These are phyloP conservation scores for Micrasema longulum DNA, from an alignment of 1,140 invertebrate genomes.

Conservation along the genomic window DNA sequence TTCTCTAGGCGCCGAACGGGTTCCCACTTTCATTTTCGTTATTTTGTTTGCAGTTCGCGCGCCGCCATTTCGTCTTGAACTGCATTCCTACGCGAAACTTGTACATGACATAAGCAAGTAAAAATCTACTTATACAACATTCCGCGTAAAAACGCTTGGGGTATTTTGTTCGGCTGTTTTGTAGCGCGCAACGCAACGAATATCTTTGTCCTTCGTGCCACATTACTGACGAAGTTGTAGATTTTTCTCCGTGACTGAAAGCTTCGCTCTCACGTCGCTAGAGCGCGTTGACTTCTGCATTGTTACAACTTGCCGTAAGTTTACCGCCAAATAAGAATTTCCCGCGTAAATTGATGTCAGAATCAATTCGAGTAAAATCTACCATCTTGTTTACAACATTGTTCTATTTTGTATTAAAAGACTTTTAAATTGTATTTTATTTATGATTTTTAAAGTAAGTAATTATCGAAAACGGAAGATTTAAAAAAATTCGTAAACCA, in stretches of 20 bases:
- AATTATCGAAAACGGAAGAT: too few relatives aligned
- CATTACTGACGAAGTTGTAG: background rate
- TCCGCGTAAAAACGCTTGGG: background rate
- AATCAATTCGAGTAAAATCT: too few relatives aligned
- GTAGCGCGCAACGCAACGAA: background rate
- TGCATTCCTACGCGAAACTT: slow-evolving; percentile 41
- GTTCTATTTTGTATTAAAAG: too few relatives aligned
- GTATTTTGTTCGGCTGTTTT: background rate
- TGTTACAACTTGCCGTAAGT: too few relatives aligned
- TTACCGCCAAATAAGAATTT: background rate
- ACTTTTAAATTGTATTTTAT: too few relatives aligned
- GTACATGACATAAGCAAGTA: slow-evolving; percentile 7
- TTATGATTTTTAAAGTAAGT: too few relatives aligned
- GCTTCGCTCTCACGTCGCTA: slow-evolving; percentile 13
- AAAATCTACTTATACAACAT: background rate
- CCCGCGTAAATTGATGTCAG: background rate
- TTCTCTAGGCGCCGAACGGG: slow-evolving; percentile 39
- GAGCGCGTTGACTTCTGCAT: slow-evolving; percentile 1
- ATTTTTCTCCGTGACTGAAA: background rate
- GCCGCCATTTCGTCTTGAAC: slow-evolving; percentile 41
- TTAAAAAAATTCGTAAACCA: too few relatives aligned
- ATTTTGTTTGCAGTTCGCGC: slow-evolving; percentile 35
- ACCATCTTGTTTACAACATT: too few relatives aligned
- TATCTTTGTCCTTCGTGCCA: slow-evolving; percentile 9
- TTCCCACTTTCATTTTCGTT: slow-evolving; percentile 51